phyloP scores from a whole-genome alignment of 2,797 vertebrate genomes.

The Acestrorhynchus altus region DNA sequence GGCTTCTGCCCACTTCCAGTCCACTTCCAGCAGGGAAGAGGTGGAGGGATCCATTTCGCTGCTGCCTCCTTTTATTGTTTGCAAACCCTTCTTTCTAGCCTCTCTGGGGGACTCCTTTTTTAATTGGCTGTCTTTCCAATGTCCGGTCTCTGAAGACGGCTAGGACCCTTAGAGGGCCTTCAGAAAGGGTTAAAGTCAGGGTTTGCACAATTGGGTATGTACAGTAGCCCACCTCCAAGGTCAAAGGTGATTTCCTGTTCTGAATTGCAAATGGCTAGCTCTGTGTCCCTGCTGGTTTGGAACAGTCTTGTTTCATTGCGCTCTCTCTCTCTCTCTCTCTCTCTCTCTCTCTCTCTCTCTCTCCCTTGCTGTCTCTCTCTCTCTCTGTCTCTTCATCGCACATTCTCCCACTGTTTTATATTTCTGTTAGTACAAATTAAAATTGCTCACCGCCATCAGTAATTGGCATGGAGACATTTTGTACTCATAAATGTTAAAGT shows the following conservation, averaged over 20 bases:
- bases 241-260: conserved; percentile 76
- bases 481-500: conserved; percentile 72
- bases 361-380: neutral
- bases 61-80: conserved; percentile 67
- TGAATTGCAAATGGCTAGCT: conserved; percentile 51
- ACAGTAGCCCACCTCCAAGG: conserved; percentile 74
- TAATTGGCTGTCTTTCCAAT: conserved; percentile 71
- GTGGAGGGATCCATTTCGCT: conserved; percentile 52
- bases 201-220: conserved; percentile 77
- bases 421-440: neutral
- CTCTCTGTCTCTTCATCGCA: neutral
- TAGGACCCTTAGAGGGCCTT: conserved; percentile 63
- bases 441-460: neutral
- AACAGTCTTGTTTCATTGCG: neutral
- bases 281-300: conserved; percentile 37
- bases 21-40: conserved; percentile 48
- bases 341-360: neutral
- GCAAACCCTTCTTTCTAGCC: conserved; percentile 63
- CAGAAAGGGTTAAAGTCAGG: conserved; percentile 69
- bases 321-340: neutral
- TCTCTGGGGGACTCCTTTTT: conserved; percentile 63
- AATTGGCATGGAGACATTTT: neutral
- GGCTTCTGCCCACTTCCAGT: conserved; percentile 48
- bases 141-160: conserved; percentile 69
- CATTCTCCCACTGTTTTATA: neutral